phyloP scores from a whole-genome alignment of 2,797 vertebrate species.

The Sebastes melanostomus region DNA sequence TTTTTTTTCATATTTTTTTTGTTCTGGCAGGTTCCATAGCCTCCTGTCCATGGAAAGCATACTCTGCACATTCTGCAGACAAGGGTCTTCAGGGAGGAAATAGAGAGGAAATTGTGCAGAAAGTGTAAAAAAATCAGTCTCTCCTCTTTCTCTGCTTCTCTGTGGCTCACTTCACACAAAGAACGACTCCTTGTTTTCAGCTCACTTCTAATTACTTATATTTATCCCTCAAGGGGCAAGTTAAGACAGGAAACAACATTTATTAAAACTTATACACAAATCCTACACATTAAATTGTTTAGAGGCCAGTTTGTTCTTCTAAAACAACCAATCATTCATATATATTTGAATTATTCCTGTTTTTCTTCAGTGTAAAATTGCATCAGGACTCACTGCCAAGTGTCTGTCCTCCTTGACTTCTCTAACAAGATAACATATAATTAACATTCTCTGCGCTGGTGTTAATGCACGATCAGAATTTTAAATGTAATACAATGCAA shows the following conservation, averaged over 20 bases:
- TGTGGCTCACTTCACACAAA: slow-evolving; percentile 68
- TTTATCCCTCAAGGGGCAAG: slow-evolving; percentile 22
- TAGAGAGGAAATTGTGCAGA: slow-evolving; percentile 87
- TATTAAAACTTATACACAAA: not conserved
- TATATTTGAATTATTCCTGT: slow-evolving; percentile 8
- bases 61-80: slow-evolving; percentile 87
- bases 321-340: not conserved
- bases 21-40: slow-evolving; percentile 78
- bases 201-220: slow-evolving; percentile 52
- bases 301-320: not conserved
- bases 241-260: slow-evolving; percentile 2
- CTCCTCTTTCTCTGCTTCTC: slow-evolving; percentile 54
- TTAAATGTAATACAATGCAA: slow-evolving; percentile 32
- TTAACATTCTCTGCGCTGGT: slow-evolving; percentile 10
- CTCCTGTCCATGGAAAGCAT: slow-evolving; percentile 80
- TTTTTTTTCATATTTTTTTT: slow-evolving; percentile 34
- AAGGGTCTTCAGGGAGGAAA: slow-evolving; percentile 86
- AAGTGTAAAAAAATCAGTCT: slow-evolving; percentile 82
- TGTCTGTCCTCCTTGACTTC: not conserved
- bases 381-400: not conserved
- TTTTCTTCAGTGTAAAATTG: not conserved
- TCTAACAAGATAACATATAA: slow-evolving; percentile 17
- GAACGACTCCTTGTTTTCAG: slow-evolving; percentile 74
- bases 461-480: slow-evolving; percentile 33
- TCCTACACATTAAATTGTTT: not conserved